Evolutionary conservation across 1,140 invertebrate species (phyloP).

Genomic region (Lucilia sericata): DNA sequence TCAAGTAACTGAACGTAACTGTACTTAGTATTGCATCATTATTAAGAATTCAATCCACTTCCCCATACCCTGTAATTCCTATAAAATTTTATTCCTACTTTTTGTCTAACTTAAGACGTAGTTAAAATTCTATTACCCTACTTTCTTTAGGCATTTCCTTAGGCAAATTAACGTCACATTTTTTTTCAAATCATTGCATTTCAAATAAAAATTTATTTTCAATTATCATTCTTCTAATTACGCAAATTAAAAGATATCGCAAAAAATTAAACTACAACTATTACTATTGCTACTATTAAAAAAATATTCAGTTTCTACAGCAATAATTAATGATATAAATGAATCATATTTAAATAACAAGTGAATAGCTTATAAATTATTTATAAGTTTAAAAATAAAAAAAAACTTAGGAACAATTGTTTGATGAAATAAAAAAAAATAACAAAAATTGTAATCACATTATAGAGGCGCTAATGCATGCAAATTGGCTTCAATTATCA

Average conservation of each 20-base stretch:
- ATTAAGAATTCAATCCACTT: too few species aligned
- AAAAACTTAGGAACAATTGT: constrained; percentile 21
- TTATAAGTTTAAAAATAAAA: constrained; percentile 30
- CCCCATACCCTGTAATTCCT: too few species aligned
- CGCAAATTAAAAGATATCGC: not conserved
- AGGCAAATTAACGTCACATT: not conserved
- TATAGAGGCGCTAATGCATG: constrained; percentile 40
- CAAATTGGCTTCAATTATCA: constrained; percentile 35
- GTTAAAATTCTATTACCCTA: not conserved
- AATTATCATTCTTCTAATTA: constrained; percentile 9
- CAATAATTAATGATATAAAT: constrained; percentile 13
- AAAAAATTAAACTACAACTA: not conserved
- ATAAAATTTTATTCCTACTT: too few species aligned
- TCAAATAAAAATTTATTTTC: not conserved
- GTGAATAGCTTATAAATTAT: constrained; percentile 34
- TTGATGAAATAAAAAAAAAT: not conserved
- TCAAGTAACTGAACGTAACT: too few species aligned
- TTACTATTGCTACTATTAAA: not conserved
- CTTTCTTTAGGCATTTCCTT: constrained; percentile 5
- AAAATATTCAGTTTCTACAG: not conserved
- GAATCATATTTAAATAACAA: constrained; percentile 25
- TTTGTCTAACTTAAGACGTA: not conserved
- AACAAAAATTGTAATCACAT: constrained; percentile 21
- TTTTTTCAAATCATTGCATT: not conserved
- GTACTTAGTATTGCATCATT: too few species aligned